A percentile compares a stretch with the other conserved stretches of the same genome.
phyloP scores from a whole-genome alignment of 2,888 invertebrate genomes.

The Lapara coniferarum region DNA sequence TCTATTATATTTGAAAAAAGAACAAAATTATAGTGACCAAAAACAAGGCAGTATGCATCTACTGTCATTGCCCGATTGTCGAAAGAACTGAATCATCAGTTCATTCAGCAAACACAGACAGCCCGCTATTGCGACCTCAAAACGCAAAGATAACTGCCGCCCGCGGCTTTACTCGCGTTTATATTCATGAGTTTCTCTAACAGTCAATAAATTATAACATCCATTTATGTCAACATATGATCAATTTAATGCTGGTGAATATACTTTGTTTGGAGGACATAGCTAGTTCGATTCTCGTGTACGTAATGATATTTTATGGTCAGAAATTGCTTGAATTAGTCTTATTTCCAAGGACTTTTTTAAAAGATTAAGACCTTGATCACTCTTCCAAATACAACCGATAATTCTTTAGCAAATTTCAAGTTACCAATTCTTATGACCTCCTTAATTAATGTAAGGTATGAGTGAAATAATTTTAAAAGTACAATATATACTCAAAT shows the following conservation, averaged over 20 bases:
- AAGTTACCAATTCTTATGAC: no score
- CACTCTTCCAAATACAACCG: no score
- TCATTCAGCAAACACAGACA: slow-evolving; percentile 17
- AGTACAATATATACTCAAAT: neutral
- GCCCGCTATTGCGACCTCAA: slow-evolving; percentile 14
- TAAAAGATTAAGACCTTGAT: no score
- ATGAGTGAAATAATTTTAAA: neutral
- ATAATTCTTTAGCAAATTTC: no score
- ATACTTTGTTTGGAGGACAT: neutral
- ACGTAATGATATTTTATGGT: no score
- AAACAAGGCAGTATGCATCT: neutral
- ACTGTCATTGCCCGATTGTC: slow-evolving; percentile 20
- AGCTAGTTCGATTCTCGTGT: neutral
- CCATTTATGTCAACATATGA: neutral
- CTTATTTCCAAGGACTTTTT: no score
- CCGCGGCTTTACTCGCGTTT: neutral
- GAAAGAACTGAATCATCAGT: slow-evolving; percentile 3
- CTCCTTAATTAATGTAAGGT: no score
- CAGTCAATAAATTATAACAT: neutral
- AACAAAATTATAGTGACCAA: no score
- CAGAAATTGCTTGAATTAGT: no score
- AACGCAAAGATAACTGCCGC: neutral
- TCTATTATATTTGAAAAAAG: no score
- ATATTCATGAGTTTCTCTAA: neutral
- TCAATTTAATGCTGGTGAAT: neutral